Conservation (phyloP, 2,888 invertebrate genomes). For the Drosophila meridionalis region DNA sequence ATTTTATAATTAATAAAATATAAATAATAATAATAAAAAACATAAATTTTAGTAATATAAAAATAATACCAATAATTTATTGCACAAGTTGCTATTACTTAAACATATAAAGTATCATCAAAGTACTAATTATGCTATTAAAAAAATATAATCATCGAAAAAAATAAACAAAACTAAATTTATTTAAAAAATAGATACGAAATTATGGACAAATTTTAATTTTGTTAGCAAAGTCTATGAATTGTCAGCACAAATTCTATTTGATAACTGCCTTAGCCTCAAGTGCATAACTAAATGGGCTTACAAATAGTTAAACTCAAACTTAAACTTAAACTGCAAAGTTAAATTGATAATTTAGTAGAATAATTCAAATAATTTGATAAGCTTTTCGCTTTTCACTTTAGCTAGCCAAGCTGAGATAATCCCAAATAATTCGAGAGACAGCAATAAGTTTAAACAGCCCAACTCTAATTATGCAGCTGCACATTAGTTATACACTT, state of each 20-base stretch:
- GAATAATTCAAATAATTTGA: neutral
- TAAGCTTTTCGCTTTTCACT: neutral
- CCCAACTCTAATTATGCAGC: constrained; percentile 43
- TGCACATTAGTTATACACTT: constrained; percentile 32
- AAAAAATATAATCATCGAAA: neutral
- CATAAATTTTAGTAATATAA: too few species aligned
- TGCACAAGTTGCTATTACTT: too few species aligned
- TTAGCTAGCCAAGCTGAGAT: constrained; percentile 4
- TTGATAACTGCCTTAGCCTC: neutral
- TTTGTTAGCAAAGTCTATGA: neutral
- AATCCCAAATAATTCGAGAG: constrained; percentile 7
- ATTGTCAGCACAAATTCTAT: neutral
- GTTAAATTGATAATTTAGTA: constrained; percentile 2
- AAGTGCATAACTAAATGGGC: neutral
- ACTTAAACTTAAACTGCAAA: neutral
- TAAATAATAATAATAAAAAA: too few species aligned
- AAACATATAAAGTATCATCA: too few species aligned
- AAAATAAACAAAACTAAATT: neutral
- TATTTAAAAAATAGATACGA: too few species aligned
- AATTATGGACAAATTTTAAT: too few species aligned
- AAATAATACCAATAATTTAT: too few species aligned
- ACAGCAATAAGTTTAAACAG: constrained; percentile 7
- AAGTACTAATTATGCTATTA: too few species aligned
- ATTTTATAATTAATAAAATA: too few species aligned
- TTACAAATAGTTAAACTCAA: neutral